A percentile compares a stretch with the other conserved stretches of the same genome.
phyloP scores from a whole-genome alignment of 2,113 vertebrate genomes.

The Coptodon rendalli region DNA sequence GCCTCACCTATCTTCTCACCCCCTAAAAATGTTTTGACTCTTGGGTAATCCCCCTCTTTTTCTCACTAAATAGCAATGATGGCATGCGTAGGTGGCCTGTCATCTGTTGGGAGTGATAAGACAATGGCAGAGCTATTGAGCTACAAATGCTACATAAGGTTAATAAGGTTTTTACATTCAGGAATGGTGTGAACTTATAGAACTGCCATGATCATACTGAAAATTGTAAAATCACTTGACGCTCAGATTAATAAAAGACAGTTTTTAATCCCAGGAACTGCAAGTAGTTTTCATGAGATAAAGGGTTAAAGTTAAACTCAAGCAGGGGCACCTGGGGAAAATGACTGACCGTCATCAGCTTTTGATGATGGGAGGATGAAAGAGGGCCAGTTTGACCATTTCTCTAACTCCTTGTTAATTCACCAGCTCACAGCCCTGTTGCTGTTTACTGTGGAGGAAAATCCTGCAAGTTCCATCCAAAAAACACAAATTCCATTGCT shows the following conservation, averaged over 20 bases:
- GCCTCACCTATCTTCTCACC: not conserved
- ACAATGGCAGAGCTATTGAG: not conserved
- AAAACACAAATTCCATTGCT: constrained; percentile 72
- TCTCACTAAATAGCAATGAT: not conserved
- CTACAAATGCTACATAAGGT: not conserved
- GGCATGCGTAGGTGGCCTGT: not conserved
- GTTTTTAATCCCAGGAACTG: not conserved
- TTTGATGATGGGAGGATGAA: constrained; percentile 46
- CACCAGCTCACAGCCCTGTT: constrained; percentile 66
- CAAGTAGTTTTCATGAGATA: constrained; percentile 23
- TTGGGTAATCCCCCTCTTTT: constrained; percentile 26
- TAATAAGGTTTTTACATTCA: not conserved
- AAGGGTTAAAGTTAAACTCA: not conserved
- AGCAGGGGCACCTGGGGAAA: not conserved
- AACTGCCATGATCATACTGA: not conserved
- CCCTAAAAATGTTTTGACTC: not conserved
- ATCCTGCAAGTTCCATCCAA: constrained; percentile 71
- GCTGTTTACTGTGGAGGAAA: constrained; percentile 84
- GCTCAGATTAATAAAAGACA: not conserved
- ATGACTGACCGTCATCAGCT: not conserved
- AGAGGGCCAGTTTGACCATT: constrained; percentile 5
- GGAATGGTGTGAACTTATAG: not conserved
- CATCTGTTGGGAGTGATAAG: not conserved
- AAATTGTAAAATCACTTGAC: rapidly evolving
- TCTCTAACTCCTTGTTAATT: constrained; percentile 45